Evolutionary conservation across 1,140 invertebrate species (phyloP).

Genomic region (Penaeus vannamei): DNA sequence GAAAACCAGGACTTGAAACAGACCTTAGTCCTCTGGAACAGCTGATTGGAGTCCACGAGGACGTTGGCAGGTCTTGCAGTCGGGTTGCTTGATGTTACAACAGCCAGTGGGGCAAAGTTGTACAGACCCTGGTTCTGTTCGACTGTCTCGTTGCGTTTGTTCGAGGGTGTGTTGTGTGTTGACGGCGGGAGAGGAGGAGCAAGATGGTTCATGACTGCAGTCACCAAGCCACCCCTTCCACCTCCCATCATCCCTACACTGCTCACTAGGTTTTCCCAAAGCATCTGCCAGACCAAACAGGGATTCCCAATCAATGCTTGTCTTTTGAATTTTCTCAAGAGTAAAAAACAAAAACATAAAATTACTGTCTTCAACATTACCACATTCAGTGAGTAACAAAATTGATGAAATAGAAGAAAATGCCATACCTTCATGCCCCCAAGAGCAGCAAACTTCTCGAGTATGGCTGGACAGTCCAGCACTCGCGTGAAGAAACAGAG

Average conservation of each 20-base stretch:
- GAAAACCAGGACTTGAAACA: not conserved
- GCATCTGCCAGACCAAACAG: slow-evolving; percentile 68
- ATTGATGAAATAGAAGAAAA: not conserved
- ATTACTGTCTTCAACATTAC: not conserved
- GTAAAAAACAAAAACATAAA: not conserved
- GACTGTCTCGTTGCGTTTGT: slow-evolving; percentile 62
- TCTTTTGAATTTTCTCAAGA: not conserved
- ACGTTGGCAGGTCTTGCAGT: slow-evolving; percentile 90
- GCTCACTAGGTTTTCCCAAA: slow-evolving; percentile 73
- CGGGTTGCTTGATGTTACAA: slow-evolving; percentile 85
- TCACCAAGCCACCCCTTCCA: slow-evolving; percentile 73
- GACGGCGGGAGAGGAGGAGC: slow-evolving; percentile 70
- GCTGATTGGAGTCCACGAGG: slow-evolving; percentile 77
- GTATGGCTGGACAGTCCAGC: slow-evolving; percentile 79
- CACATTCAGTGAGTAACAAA: no score
- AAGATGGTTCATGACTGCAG: slow-evolving; percentile 75
- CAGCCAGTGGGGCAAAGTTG: slow-evolving; percentile 90
- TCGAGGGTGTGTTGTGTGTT: slow-evolving; percentile 71
- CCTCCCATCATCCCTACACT: slow-evolving; percentile 73
- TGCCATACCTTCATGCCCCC: slow-evolving; percentile 72
- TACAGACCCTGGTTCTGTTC: slow-evolving; percentile 78
- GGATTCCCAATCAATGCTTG: no score
- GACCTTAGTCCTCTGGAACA: slow-evolving; percentile 68
- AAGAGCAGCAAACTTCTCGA: slow-evolving; percentile 79
- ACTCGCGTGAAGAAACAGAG: slow-evolving; percentile 83